Percentiles rank a stretch among this genome's conserved stretches.
Evolutionary conservation across 2,888 invertebrate species (phyloP).

Genomic region (Parapristionchus giblindavisi): DNA sequence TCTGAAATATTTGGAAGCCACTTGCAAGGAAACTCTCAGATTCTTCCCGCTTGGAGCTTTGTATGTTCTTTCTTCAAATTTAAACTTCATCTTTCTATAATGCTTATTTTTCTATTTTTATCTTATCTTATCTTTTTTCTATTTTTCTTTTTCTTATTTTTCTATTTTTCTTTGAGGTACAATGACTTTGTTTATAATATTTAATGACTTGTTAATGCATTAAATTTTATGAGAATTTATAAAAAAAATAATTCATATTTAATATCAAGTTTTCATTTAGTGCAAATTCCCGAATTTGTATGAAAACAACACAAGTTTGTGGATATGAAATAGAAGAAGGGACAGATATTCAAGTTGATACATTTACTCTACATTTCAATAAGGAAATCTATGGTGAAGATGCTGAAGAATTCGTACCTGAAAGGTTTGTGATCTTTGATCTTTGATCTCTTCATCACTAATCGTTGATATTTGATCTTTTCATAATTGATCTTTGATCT

Average conservation of each 20-base stretch:
- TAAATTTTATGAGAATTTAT: too few species aligned
- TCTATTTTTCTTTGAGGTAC: background rate
- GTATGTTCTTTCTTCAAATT: conserved; percentile 6
- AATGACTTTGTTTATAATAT: background rate
- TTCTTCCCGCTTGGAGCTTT: conserved; percentile 23
- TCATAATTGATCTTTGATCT: too few species aligned
- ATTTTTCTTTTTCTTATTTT: too few species aligned
- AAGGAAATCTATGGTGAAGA: conserved; percentile 63
- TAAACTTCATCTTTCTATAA: background rate
- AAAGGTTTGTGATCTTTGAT: too few species aligned
- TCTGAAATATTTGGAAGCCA: conserved; percentile 15
- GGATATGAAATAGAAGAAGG: conserved; percentile 20
- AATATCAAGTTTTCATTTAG: background rate
- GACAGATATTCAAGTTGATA: conserved; percentile 56
- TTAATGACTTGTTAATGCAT: background rate
- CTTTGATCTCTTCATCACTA: too few species aligned
- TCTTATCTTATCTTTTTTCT: too few species aligned
- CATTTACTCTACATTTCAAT: conserved; percentile 55
- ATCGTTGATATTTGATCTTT: too few species aligned
- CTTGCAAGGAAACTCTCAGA: conserved; percentile 30
- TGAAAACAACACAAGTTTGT: background rate
- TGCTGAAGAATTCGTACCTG: conserved; percentile 61
- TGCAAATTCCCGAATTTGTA: conserved; percentile 17
- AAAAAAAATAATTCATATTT: background rate
- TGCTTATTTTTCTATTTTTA: too few species aligned